Conservation (phyloP, 2,113 vertebrate species). For the Triplophysa tibetana region DNA sequence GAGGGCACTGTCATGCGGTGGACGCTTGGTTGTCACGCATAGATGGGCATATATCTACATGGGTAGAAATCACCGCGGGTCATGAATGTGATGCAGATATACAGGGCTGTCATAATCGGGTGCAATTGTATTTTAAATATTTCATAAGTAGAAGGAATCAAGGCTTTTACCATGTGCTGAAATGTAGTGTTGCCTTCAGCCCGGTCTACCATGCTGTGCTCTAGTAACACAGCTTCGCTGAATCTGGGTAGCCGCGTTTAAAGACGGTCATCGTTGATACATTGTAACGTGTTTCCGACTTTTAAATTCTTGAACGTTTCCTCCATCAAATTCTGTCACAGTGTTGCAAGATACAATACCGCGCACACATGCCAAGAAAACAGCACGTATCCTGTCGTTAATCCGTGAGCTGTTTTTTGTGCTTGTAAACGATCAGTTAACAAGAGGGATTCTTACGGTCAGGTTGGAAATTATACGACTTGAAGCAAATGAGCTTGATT, state of each 20-base stretch:
- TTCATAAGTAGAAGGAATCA: neutral
- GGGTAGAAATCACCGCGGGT: conserved; percentile 1
- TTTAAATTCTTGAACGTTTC: neutral
- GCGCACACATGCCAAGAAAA: neutral
- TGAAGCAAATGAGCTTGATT: neutral
- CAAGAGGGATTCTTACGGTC: neutral
- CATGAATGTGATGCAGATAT: neutral
- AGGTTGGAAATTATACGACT: neutral
- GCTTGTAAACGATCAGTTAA: neutral
- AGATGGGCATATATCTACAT: conserved; percentile 6
- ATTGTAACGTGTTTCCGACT: neutral
- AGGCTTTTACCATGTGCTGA: conserved; percentile 28
- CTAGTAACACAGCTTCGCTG: neutral
- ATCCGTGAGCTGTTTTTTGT: no score
- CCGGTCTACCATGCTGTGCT: conserved; percentile 1
- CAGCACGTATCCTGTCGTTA: no score
- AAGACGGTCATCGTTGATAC: neutral
- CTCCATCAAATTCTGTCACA: no score
- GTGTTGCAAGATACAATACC: neutral
- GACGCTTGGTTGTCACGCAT: conserved; percentile 30
- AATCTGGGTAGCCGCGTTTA: neutral
- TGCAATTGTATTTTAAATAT: neutral
- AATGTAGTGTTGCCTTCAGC: conserved; percentile 1
- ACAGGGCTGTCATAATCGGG: neutral
- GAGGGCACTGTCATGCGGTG: conserved; percentile 35